Conservation (phyloP, 2,797 vertebrate genomes). For the Characodon lateralis region DNA sequence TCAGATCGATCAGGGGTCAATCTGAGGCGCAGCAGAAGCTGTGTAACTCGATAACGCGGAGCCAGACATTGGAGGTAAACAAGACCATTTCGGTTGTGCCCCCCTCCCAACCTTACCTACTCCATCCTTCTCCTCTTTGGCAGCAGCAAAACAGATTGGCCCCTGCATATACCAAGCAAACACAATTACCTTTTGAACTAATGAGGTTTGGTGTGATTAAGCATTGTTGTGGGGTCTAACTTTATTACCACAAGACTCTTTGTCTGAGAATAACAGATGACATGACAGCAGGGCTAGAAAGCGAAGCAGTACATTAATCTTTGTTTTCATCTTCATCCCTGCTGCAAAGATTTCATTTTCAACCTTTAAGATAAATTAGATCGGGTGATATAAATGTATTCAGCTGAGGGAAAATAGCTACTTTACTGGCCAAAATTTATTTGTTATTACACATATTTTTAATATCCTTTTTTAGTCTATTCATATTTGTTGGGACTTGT, state of each 20-base stretch:
- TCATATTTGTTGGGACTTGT: constrained; percentile 30
- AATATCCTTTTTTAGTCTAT: constrained; percentile 34
- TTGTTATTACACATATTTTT: constrained; percentile 12
- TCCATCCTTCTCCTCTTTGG: constrained; percentile 64
- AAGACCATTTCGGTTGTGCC: constrained; percentile 73
- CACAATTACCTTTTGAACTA: constrained; percentile 80
- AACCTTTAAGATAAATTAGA: constrained; percentile 61
- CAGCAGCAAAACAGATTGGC: constrained; percentile 73
- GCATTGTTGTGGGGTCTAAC: constrained; percentile 80
- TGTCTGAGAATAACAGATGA: constrained; percentile 79
- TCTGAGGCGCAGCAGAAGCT: constrained; percentile 67
- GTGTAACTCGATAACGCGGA: constrained; percentile 80
- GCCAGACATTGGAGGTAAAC: constrained; percentile 83
- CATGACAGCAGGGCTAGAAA: constrained; percentile 73
- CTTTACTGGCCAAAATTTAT: constrained; percentile 28
- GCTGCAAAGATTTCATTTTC: constrained; percentile 72
- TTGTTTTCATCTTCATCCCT: constrained; percentile 63
- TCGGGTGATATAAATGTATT: constrained; percentile 59
- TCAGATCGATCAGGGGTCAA: constrained; percentile 83
- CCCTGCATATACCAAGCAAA: constrained; percentile 76
- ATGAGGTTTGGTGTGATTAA: constrained; percentile 82
- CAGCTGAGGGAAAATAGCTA: constrained; percentile 27
- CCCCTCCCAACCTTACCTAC: constrained; percentile 10
- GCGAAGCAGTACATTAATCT: constrained; percentile 70
- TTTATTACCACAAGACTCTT: constrained; percentile 74